phyloP scores from a whole-genome alignment of 2,113 vertebrate genomes.

The Xenopus tropicalis region UCB_Xtro_10.0 CM004443.2:159824001-159824500 shows the following conservation, averaged over 20 bases:
- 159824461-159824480: neutral
- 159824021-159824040: slow-evolving; percentile 37
- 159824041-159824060: slow-evolving; percentile 36
- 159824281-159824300: slow-evolving; percentile 22
- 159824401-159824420: slow-evolving; percentile 20
- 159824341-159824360: slow-evolving; percentile 5
- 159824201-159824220: slow-evolving; percentile 19
- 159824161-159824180: slow-evolving; percentile 45
- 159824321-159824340: slow-evolving; percentile 1
- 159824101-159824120: slow-evolving; percentile 45
- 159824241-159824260: slow-evolving; percentile 17
- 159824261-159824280: neutral
- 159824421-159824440: slow-evolving; percentile 20
- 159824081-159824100: slow-evolving; percentile 46
- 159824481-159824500: too few species aligned
- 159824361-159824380: slow-evolving; percentile 12
- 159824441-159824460: slow-evolving; percentile 8
- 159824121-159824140: slow-evolving; percentile 34
- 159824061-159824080: slow-evolving; percentile 47
- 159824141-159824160: slow-evolving; percentile 45
- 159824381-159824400: slow-evolving; percentile 4
- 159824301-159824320: neutral
- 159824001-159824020: slow-evolving; percentile 14
- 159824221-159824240: slow-evolving; percentile 35
- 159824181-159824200: slow-evolving; percentile 39